Evolutionary conservation across 2,113 vertebrate genomes (phyloP).

Genomic region (Phyllopteryx taeniolatus): DNA sequence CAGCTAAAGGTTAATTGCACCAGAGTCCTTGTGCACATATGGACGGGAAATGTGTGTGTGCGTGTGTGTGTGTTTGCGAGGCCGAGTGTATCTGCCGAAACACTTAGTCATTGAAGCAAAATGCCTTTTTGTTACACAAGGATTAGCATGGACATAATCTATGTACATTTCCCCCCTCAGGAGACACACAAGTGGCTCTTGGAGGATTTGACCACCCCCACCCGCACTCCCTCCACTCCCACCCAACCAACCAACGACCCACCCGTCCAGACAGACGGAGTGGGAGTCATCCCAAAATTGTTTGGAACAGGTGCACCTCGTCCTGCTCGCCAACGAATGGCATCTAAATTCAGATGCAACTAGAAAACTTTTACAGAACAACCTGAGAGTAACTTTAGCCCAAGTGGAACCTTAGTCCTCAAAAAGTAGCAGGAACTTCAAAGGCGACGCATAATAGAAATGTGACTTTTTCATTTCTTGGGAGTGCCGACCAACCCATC

Average conservation of each 20-base stretch:
- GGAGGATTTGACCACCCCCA: slow-evolving; percentile 57
- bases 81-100: slow-evolving; percentile 56
- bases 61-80: slow-evolving; percentile 33
- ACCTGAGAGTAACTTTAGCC: not conserved
- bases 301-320: slow-evolving; percentile 65
- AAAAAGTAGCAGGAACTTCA: too few relatives aligned
- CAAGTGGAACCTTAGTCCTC: not conserved
- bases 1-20: slow-evolving; percentile 72
- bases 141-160: slow-evolving; percentile 70
- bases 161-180: slow-evolving; percentile 64
- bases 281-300: slow-evolving; percentile 34
- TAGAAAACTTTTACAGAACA: not conserved
- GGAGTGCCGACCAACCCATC: too few relatives aligned
- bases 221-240: not conserved
- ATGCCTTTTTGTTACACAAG: slow-evolving; percentile 59
- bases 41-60: slow-evolving; percentile 41
- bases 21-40: slow-evolving; percentile 63
- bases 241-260: not conserved
- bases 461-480: too few relatives aligned
- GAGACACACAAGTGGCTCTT: slow-evolving; percentile 64
- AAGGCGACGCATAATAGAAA: too few relatives aligned
- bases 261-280: not conserved
- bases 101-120: slow-evolving; percentile 60
- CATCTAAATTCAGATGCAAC: not conserved
- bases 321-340: slow-evolving; percentile 19